phyloP scores from a whole-genome alignment of 2,113 vertebrate genomes.

The Ivindomyrus marchei region DNA sequence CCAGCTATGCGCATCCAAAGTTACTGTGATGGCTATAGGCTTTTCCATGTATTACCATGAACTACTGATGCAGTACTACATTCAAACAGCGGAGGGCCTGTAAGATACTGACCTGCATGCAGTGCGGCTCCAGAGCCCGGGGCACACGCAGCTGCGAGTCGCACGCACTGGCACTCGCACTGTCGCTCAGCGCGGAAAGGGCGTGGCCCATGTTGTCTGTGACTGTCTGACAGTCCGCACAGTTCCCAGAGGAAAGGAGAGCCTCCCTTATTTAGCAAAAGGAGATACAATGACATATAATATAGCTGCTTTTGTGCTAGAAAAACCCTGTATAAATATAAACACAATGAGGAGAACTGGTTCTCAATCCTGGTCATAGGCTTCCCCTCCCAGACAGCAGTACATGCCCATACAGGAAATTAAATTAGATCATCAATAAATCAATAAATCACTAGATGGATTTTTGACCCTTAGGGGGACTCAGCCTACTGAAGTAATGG shows the following conservation, averaged over 20 bases:
- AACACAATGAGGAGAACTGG: neutral
- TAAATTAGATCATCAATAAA: neutral
- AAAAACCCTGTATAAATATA: neutral
- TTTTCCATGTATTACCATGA: neutral
- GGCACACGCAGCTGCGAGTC: constrained; percentile 54
- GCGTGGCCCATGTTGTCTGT: constrained; percentile 50
- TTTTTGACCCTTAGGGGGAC: neutral
- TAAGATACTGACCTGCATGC: constrained; percentile 46
- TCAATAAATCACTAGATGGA: neutral
- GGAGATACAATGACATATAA: neutral
- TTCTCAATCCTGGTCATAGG: neutral
- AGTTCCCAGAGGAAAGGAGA: constrained; percentile 58
- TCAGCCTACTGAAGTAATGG: neutral
- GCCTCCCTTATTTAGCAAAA: constrained; percentile 40
- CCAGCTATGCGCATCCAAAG: neutral
- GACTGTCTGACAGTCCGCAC: constrained; percentile 53
- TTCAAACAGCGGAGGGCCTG: neutral
- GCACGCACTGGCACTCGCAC: constrained; percentile 37
- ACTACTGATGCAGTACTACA: neutral
- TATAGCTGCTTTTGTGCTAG: neutral
- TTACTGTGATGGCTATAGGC: neutral
- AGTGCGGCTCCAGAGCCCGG: constrained; percentile 44
- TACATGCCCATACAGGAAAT: neutral
- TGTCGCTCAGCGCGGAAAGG: constrained; percentile 49
- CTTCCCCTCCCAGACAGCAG: neutral